Evolutionary conservation across 1,140 invertebrate genomes (phyloP), one percentile per base, ranked within the genome.

Genomic region (Zaprionus inermis): DNA sequence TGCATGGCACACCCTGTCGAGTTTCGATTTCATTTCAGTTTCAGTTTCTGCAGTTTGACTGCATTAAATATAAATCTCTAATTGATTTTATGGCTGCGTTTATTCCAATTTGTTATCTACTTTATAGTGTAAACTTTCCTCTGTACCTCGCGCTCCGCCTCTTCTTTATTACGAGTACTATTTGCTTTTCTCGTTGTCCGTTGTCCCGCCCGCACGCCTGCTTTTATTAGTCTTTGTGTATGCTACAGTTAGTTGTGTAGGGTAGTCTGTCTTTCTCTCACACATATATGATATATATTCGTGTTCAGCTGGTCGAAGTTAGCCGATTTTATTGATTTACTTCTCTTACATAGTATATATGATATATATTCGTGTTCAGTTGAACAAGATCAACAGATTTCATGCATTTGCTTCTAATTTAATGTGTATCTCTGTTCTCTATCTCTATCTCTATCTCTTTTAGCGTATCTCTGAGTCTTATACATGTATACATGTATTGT

Each of bases 171-270:
- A 4, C 12, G 36, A 5, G 2, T 28, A 9, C 49, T 63, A 16
- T 65, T 65, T 49, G 16, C 11, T 12, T 12, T 38, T n/a, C 16
- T 20, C 10, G 18, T 34, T 41, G 3, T 12, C 12, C 38, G n/a
- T 63, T 58, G 32, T 67, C 30, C 30, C n/a, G 36, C n/a, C 61
- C 20, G 44, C 56, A n/a, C 36, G 56, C 24, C 54, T 38, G 44
- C 57, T 75, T 72, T 72, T 78, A 78, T 78, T 76, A 67, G 67
- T 57, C 67, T 66, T 76, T 75, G 72, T 75, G 55, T 67, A 56
- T 73, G 66, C 67, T 61, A 66, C 44, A 63, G 41, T 56, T 61
- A 51, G 54, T 49, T 32, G 11, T 20, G 22, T 34, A 49, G 44
- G 18, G 44, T 49, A 49, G 59, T 22, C 58, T 30, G 14, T 14